Percentiles rank a stretch among this genome's conserved stretches.
Evolutionary conservation across 2,113 vertebrate genomes (phyloP).

Genomic region (Pygoscelis antarcticus): DNA sequence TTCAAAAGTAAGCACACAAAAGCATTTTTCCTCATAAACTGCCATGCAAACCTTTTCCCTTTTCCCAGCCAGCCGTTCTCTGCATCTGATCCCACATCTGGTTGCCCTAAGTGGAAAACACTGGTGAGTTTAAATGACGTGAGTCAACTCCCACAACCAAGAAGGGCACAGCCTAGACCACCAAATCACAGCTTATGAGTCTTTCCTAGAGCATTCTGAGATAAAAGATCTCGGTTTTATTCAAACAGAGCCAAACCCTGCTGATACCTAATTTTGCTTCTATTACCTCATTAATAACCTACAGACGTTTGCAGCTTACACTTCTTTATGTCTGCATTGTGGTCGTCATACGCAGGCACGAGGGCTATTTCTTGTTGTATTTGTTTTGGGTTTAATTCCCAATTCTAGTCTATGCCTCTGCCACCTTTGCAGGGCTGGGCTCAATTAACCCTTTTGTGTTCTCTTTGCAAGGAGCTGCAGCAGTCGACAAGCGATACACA

Average conservation of each 20-base stretch:
- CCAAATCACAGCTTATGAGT: slow-evolving; percentile 57
- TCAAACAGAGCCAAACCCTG: slow-evolving; percentile 59
- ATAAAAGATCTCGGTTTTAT: slow-evolving; percentile 53
- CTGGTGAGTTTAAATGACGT: slow-evolving; percentile 4
- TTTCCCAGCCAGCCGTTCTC: neutral
- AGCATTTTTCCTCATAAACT: neutral
- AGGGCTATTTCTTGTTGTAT: slow-evolving; percentile 30
- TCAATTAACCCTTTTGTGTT: slow-evolving; percentile 85
- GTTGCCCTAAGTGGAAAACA: slow-evolving; percentile 43
- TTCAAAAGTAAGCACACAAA: neutral
- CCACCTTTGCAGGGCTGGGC: slow-evolving; percentile 81
- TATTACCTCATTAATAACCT: slow-evolving; percentile 67
- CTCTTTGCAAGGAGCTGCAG: slow-evolving; percentile 72
- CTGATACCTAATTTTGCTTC: slow-evolving; percentile 61
- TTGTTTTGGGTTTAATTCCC: slow-evolving; percentile 74
- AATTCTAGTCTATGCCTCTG: slow-evolving; percentile 68
- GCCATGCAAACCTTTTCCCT: neutral
- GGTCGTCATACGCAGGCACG: neutral
- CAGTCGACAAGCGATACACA: slow-evolving; percentile 69
- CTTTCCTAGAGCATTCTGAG: slow-evolving; percentile 23
- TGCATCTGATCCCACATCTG: slow-evolving; percentile 10
- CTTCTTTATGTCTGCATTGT: slow-evolving; percentile 39
- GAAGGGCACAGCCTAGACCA: slow-evolving; percentile 43
- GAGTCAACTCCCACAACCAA: slow-evolving; percentile 35
- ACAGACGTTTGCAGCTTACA: slow-evolving; percentile 39